Base-by-base conservation (phyloP, 2,888 invertebrate genomes). In the Hypena proboscidalis region DNA sequence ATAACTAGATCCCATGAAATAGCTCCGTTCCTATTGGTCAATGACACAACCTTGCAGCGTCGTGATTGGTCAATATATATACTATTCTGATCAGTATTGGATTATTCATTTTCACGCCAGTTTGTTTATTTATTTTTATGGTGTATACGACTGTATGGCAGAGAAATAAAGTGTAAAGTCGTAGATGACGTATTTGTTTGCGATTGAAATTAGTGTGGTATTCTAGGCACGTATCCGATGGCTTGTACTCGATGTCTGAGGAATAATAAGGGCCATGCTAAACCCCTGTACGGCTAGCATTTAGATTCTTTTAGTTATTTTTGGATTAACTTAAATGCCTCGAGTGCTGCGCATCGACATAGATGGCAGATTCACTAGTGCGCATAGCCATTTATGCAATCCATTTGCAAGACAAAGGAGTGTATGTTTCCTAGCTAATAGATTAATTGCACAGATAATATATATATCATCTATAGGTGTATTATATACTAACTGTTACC, bases 241-340 rank as follows among this genome's bases (percentile, higher is more conserved):
- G 74, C 82, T 77, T 86, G 87, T 87, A 80, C 45, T 63, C 70
- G 48, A 57, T 74, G 78, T 68, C 56, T 56, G 52, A 60, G 62
- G 83, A 83, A 87, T 87, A 82, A 78, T 54, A 63, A 72, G 82
- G 76, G 60, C 58, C 70, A 71, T 69, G 77, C 73, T 72, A 74
- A 71, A 74, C 63, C 80, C 77, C 61, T 77, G 64, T 81, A 83
- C 70, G 80, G 82, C 62, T 60, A 70, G 81, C 75, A 80, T 82
- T 81, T 71, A 77, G 78, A 85, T 80, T 74, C 76, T 73, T 79
- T 79, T 73, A 69, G 72, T 79, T 81, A 77, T 83, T 82, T 83
- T 78, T 73, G 70, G 67, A 72, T 68, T 56, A 56, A 59, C 56
- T 65, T 67, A 69, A 63, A 68, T 60, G 32, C 45, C 63, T 60